Percentiles rank a stretch among this genome's conserved stretches.
Conservation (phyloP, 1,140 invertebrate species). For the Tetramorium alpestre region DNA sequence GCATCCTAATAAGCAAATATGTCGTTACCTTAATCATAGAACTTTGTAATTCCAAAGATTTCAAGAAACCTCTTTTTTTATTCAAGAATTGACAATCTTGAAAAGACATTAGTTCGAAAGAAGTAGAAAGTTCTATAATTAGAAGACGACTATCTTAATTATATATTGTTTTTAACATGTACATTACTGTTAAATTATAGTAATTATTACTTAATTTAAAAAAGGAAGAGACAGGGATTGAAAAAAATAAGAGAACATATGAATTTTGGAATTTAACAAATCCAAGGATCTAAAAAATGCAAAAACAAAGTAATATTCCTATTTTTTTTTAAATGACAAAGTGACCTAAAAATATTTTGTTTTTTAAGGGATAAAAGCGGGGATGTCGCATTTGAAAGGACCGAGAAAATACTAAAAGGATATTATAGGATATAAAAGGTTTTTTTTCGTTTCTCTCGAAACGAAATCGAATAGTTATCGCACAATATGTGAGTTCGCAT, state of each 20-base stretch:
- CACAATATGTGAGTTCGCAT: neutral
- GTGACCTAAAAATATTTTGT: neutral
- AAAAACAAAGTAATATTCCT: neutral
- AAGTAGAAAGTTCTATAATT: neutral
- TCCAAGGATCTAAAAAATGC: neutral
- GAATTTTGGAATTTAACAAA: neutral
- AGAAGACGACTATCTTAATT: neutral
- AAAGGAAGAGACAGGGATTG: neutral
- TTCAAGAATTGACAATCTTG: slow-evolving; percentile 1
- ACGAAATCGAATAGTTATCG: slow-evolving; percentile 21
- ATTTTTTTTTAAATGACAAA: neutral
- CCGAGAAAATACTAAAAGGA: slow-evolving; percentile 40
- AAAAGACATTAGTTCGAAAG: neutral
- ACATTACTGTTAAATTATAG: slow-evolving; percentile 18
- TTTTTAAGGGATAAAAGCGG: slow-evolving; percentile 46
- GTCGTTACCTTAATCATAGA: slow-evolving; percentile 17
- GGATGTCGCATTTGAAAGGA: slow-evolving; percentile 37
- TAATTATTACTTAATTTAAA: slow-evolving; percentile 8
- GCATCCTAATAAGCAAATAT: slow-evolving; percentile 1
- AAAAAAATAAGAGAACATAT: neutral
- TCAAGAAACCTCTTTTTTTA: neutral
- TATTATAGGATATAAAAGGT: slow-evolving; percentile 9
- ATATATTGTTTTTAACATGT: neutral
- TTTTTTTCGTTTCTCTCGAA: slow-evolving; percentile 12
- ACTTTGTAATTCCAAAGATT: slow-evolving; percentile 17